A percentile compares a stretch with the other conserved stretches of the same genome.
Conservation (phyloP, 2,888 invertebrate genomes). For the Silvanus unidentatus region DNA sequence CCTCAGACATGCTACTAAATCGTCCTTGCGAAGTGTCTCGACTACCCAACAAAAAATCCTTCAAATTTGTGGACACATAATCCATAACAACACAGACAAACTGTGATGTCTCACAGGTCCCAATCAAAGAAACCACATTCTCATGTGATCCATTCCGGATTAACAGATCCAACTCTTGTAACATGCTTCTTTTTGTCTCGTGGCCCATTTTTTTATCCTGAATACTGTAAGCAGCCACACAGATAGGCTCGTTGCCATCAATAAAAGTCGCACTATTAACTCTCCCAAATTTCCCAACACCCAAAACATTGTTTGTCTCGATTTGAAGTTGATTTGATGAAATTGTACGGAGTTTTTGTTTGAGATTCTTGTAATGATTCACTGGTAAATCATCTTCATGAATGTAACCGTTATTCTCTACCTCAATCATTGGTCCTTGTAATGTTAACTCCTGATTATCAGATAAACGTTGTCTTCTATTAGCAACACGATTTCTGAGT, state of each 20-base stretch:
- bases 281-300: slow-evolving; percentile 72
- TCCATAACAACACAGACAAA: slow-evolving; percentile 70
- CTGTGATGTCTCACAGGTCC: slow-evolving; percentile 73
- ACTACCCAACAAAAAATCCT: slow-evolving; percentile 62
- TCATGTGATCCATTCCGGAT: slow-evolving; percentile 64
- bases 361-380: slow-evolving; percentile 69
- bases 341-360: slow-evolving; percentile 68
- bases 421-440: slow-evolving; percentile 73
- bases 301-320: slow-evolving; percentile 60
- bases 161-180: slow-evolving; percentile 68
- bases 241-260: slow-evolving; percentile 53
- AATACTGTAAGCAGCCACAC: slow-evolving; percentile 61
- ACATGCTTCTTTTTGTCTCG: slow-evolving; percentile 42
- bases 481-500: slow-evolving; percentile 49
- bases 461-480: slow-evolving; percentile 46
- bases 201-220: slow-evolving; percentile 49
- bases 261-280: slow-evolving; percentile 66
- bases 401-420: slow-evolving; percentile 73
- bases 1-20: slow-evolving; percentile 54
- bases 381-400: slow-evolving; percentile 64
- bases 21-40: slow-evolving; percentile 51
- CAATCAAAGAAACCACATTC: slow-evolving; percentile 67
- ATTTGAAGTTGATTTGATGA: slow-evolving; percentile 67
- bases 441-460: slow-evolving; percentile 65
- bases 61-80: slow-evolving; percentile 60